A percentile compares a stretch with the other conserved stretches of the same genome.
phyloP scores from a whole-genome alignment of 1,140 invertebrate species.

The Chymomyza costata region DNA sequence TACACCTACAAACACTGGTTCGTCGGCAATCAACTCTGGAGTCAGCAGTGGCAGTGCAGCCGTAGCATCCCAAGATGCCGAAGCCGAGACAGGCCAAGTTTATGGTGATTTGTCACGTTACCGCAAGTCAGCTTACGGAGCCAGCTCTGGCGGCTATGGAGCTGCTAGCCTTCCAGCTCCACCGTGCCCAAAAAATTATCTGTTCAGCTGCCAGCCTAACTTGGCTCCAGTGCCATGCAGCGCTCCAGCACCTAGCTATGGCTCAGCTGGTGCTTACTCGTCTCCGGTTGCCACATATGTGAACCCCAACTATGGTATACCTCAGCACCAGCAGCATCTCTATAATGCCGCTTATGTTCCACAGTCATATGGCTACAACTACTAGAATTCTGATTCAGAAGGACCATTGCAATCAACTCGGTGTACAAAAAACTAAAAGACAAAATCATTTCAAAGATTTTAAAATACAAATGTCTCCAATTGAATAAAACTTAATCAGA shows the following conservation, averaged over 20 bases:
- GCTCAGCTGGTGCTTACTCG: slow-evolving; percentile 61
- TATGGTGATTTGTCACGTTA: slow-evolving; percentile 57
- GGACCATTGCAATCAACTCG: slow-evolving; percentile 14
- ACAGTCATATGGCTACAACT: slow-evolving; percentile 43
- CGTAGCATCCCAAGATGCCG: slow-evolving; percentile 31
- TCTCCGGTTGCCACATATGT: slow-evolving; percentile 46
- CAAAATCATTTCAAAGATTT: slow-evolving; percentile 3
- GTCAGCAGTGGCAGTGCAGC: slow-evolving; percentile 6
- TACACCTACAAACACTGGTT: slow-evolving; percentile 31
- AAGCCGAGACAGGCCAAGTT: slow-evolving; percentile 29
- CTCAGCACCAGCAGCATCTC: slow-evolving; percentile 53
- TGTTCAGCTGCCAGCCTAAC: slow-evolving; percentile 70
- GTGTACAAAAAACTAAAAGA: slow-evolving; percentile 16
- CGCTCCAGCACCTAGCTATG: slow-evolving; percentile 48
- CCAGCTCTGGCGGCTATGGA: slow-evolving; percentile 55
- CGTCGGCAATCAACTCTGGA: slow-evolving; percentile 2
- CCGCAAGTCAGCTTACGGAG: slow-evolving; percentile 61
- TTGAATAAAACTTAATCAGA: slow-evolving; percentile 15
- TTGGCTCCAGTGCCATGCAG: slow-evolving; percentile 62
- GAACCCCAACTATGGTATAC: slow-evolving; percentile 48
- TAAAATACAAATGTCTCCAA: neutral
- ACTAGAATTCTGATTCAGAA: slow-evolving; percentile 24
- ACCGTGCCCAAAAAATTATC: slow-evolving; percentile 66
- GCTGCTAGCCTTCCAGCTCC: slow-evolving; percentile 48
- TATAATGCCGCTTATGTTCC: slow-evolving; percentile 41